A percentile compares a stretch with the other conserved stretches of the same genome.
These are phyloP conservation scores for Nephrotoma flavescens DNA, from an alignment of 2,888 invertebrate genomes.

Conservation along the genomic window DNA sequence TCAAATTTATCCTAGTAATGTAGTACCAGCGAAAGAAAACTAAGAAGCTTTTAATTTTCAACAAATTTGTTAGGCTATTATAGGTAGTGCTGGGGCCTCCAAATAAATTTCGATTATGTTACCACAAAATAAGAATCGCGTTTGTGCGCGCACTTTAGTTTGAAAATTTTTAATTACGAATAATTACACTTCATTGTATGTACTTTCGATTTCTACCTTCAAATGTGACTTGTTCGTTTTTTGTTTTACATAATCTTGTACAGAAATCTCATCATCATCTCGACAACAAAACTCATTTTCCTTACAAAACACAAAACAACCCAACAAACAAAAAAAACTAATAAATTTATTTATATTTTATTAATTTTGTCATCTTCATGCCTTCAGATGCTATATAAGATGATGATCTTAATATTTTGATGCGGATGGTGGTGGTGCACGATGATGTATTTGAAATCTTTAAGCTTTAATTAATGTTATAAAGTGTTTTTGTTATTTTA, in stretches of 20 bases:
- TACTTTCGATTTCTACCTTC: not conserved
- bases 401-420: not conserved
- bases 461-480: not conserved
- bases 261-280: no score
- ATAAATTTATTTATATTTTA: not conserved
- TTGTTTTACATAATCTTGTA: not conserved
- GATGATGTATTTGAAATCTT: not conserved
- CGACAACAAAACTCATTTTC: not conserved
- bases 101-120: no score
- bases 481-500: not conserved
- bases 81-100: no score
- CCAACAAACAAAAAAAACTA: not conserved
- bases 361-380: no score
- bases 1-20: no score
- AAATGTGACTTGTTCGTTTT: not conserved
- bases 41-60: no score
- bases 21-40: no score
- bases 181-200: not conserved
- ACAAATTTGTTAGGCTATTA: no score
- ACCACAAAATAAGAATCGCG: no score
- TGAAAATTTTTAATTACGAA: no score
- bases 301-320: not conserved
- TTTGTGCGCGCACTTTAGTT: no score
- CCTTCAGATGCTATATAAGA: no score
- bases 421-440: not conserved